A percentile compares a stretch with the other conserved stretches of the same genome.
Conservation (phyloP, 2,113 vertebrate species). For the Apteryx owenii region DNA sequence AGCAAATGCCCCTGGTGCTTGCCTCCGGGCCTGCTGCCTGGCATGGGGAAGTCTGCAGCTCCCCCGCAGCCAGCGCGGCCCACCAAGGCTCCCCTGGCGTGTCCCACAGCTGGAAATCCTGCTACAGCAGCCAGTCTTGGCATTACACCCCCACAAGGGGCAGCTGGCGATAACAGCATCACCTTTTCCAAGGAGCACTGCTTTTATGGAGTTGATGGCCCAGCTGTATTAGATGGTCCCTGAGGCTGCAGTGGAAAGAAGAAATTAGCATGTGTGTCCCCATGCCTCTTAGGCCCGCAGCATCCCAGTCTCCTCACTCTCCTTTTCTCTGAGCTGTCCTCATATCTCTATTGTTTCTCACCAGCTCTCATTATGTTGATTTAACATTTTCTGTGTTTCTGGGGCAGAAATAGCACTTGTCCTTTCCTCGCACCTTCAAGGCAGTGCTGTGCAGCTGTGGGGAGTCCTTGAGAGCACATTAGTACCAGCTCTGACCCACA, state of each 20-base stretch:
- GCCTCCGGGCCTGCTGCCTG: neutral
- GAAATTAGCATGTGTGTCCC: neutral
- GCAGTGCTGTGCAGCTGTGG: neutral
- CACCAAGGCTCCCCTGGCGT: neutral
- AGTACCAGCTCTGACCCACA: slow-evolving; percentile 39
- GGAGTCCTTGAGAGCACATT: slow-evolving; percentile 54
- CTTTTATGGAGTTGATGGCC: neutral
- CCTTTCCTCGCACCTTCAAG: slow-evolving; percentile 8
- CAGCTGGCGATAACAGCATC: neutral
- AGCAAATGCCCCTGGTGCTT: rapidly evolving
- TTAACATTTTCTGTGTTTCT: slow-evolving; percentile 30
- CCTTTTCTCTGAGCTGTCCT: slow-evolving; percentile 23
- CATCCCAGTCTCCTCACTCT: slow-evolving; percentile 38
- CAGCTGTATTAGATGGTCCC: neutral
- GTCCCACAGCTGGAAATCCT: neutral
- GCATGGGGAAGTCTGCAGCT: neutral
- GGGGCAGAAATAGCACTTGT: slow-evolving; percentile 26
- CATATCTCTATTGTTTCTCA: slow-evolving; percentile 54
- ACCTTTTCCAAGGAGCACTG: neutral
- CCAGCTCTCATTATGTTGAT: slow-evolving; percentile 55
- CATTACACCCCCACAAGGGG: rapidly evolving
- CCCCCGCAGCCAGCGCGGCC: neutral
- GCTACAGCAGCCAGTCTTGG: neutral
- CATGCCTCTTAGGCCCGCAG: neutral
- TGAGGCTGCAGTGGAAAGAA: neutral